phyloP scores from a whole-genome alignment of 2,797 vertebrate genomes.

The Lindbergichthys nudifrons region DNA sequence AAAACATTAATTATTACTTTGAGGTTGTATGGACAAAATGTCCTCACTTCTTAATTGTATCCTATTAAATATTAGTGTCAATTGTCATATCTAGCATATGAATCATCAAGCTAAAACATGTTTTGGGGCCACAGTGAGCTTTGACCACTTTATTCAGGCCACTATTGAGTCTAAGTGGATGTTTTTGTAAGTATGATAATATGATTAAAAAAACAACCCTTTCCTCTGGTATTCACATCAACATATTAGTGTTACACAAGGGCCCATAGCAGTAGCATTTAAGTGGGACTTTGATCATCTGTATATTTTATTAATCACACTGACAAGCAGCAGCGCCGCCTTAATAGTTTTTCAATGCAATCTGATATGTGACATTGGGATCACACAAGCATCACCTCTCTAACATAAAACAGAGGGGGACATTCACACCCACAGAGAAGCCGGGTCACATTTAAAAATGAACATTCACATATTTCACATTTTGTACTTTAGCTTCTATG shows the following conservation, averaged over 20 bases:
- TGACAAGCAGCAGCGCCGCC: slow-evolving; percentile 42
- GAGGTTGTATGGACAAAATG: too few species aligned
- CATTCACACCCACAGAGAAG: slow-evolving; percentile 14
- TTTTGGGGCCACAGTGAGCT: too few species aligned
- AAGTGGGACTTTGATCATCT: slow-evolving; percentile 59
- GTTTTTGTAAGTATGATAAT: too few species aligned
- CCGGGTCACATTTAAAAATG: slow-evolving; percentile 1
- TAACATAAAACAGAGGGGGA: slow-evolving; percentile 29
- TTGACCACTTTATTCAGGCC: too few species aligned
- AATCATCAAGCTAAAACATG: too few species aligned
- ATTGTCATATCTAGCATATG: too few species aligned
- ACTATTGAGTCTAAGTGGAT: too few species aligned
- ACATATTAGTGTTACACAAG: slow-evolving; percentile 49
- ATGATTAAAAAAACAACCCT: not conserved
- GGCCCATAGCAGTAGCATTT: slow-evolving; percentile 45
- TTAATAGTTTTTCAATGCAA: slow-evolving; percentile 40
- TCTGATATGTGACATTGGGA: slow-evolving; percentile 59
- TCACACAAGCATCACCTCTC: slow-evolving; percentile 51
- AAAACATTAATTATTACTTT: too few species aligned
- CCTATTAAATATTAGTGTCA: too few species aligned
- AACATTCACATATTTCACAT: not conserved
- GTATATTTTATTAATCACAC: slow-evolving; percentile 51
- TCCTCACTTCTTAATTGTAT: too few species aligned
- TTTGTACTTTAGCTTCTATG: slow-evolving; percentile 11
- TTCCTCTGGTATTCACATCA: slow-evolving; percentile 18